Evolutionary conservation across 2,797 vertebrate species (phyloP).

Genomic region (Cyclura pinguis): DNA sequence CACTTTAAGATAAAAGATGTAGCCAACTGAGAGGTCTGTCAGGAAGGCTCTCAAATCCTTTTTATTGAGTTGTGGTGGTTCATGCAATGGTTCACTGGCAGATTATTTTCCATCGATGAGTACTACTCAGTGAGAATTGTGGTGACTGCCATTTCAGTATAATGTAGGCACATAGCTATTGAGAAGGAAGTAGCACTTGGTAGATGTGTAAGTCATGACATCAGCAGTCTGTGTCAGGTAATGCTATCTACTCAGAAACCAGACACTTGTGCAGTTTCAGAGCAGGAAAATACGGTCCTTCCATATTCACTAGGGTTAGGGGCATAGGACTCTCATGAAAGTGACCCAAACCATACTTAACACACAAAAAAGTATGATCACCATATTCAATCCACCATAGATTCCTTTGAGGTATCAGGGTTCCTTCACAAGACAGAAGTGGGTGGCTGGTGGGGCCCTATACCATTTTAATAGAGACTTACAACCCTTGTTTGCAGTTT

Average conservation of each 20-base stretch:
- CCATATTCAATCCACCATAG: no score
- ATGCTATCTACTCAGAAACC: neutral
- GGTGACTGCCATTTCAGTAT: neutral
- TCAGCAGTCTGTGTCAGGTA: neutral
- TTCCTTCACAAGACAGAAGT: no score
- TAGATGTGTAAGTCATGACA: neutral
- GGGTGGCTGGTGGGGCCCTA: no score
- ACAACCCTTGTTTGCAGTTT: no score
- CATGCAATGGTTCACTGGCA: neutral
- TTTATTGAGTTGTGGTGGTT: neutral
- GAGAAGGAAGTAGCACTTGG: neutral
- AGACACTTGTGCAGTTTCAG: no score
- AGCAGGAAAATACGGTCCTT: neutral
- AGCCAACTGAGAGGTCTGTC: neutral
- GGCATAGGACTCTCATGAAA: no score
- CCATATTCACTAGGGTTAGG: no score
- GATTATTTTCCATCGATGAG: neutral
- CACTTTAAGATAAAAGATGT: slow-evolving; percentile 56
- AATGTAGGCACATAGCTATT: neutral
- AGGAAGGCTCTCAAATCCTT: neutral
- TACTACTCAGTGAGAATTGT: no score
- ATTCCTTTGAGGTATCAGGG: no score
- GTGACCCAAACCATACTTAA: no score
- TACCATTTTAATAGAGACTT: no score
- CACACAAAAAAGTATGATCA: no score